phyloP scores from a whole-genome alignment of 1,140 invertebrate genomes.

The Diorhabda elongata region DNA sequence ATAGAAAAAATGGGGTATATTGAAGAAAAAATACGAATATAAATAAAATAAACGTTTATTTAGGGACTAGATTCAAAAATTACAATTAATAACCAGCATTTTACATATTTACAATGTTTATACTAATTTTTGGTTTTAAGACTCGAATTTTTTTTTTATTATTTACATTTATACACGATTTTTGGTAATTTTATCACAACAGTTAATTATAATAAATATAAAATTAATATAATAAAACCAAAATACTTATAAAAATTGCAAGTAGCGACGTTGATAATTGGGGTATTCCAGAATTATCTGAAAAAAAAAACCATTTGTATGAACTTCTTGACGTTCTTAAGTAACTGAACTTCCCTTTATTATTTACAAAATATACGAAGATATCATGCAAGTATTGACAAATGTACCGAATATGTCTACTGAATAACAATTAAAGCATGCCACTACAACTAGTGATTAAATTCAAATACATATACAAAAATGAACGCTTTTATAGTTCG shows the following conservation, averaged over 20 bases:
- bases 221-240: no score
- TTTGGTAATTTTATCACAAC: constrained; percentile 1
- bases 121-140: not conserved
- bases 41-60: constrained; percentile 3
- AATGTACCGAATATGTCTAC: no score
- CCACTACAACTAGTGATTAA: no score
- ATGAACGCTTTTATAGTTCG: no score
- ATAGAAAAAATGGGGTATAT: not conserved
- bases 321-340: no score
- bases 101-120: not conserved
- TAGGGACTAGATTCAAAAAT: not conserved
- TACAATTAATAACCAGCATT: not conserved
- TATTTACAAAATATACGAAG: no score
- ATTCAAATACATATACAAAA: no score
- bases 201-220: not conserved
- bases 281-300: not conserved
- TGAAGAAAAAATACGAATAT: not conserved
- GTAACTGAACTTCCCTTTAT: no score
- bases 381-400: no score
- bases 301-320: not conserved
- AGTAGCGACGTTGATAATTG: not conserved
- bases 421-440: no score
- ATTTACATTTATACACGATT: not conserved
- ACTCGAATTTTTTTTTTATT: not conserved
- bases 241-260: no score